phyloP scores from a whole-genome alignment of 2,797 vertebrate genomes.

The Heterohyrax brucei region DNA sequence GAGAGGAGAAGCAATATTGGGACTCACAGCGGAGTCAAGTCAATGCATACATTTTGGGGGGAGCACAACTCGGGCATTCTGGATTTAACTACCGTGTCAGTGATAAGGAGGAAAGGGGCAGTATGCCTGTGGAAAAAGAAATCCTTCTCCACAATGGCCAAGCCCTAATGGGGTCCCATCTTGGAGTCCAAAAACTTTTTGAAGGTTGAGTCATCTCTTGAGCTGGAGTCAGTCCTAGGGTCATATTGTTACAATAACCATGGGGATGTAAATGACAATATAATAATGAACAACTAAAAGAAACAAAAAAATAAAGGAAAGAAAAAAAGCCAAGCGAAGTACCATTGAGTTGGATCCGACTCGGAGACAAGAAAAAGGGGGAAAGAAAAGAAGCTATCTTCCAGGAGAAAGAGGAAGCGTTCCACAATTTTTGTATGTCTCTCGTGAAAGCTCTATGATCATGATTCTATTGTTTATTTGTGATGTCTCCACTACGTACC shows the following conservation, averaged over 20 bases:
- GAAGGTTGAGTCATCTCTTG: not conserved
- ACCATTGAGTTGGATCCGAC: too few species aligned
- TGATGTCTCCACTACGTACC: not conserved
- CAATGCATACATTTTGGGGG: too few species aligned
- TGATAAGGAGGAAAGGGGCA: not conserved
- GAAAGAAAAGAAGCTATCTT: not conserved
- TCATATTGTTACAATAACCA: not conserved
- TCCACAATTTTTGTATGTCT: not conserved
- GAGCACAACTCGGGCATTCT: not conserved
- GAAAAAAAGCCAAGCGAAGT: not conserved
- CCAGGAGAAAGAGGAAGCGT: not conserved
- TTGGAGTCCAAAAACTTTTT: not conserved
- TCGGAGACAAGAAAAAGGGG: not conserved
- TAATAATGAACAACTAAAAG: not conserved
- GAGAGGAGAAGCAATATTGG: too few species aligned
- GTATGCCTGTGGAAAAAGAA: not conserved
- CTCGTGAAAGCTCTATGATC: not conserved
- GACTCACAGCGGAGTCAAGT: too few species aligned
- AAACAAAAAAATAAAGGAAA: not conserved
- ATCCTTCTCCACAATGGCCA: not conserved
- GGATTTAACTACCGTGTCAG: not conserved
- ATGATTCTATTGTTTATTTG: not conserved
- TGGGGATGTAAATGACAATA: not conserved
- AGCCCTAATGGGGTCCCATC: not conserved
- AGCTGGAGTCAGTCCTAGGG: not conserved